Percentiles rank a stretch among this genome's conserved stretches.
These are phyloP conservation scores for Crepidodera aurea DNA, from an alignment of 2,888 invertebrate species.

Conservation along the genomic window DNA sequence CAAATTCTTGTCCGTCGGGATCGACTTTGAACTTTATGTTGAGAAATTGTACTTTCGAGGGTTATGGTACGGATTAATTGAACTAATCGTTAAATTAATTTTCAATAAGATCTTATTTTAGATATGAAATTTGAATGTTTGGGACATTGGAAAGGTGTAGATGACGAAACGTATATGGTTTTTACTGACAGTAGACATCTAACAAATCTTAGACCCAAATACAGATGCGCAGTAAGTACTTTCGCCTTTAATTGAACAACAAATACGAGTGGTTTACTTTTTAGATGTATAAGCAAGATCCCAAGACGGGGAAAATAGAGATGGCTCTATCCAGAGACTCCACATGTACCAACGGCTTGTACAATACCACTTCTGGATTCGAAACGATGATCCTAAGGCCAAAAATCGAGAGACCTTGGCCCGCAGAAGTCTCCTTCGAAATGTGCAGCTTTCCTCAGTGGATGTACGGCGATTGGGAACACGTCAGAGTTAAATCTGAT, in stretches of 20 bases:
- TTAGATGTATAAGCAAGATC: conserved; percentile 49
- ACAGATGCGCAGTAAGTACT: conserved; percentile 68
- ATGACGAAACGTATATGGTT: conserved; percentile 67
- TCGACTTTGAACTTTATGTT: conserved; percentile 67
- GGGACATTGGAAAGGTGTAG: conserved; percentile 69
- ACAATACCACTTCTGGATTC: conserved; percentile 66
- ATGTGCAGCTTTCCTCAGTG: conserved; percentile 67
- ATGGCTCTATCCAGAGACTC: conserved; percentile 72
- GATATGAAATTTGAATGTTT: conserved; percentile 70
- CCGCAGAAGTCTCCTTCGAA: conserved; percentile 55
- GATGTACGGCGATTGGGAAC: conserved; percentile 71
- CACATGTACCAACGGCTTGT: conserved; percentile 67
- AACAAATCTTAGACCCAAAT: conserved; percentile 62
- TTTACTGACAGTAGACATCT: conserved; percentile 64
- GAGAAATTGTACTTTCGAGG: conserved; percentile 66
- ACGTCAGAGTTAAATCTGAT: conserved; percentile 62
- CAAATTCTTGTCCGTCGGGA: conserved; percentile 70
- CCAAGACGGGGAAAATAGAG: conserved; percentile 64
- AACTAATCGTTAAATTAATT: conserved; percentile 2
- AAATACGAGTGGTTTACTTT: conserved; percentile 19
- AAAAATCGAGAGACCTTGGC: conserved; percentile 57
- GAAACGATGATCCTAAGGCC: conserved; percentile 66
- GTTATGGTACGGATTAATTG: conserved; percentile 62
- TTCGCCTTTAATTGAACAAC: background rate
- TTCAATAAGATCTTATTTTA: conserved; percentile 43